These are phyloP conservation scores for Jacana jacana DNA, from an alignment of 2,113 vertebrate genomes.

Conservation along the genomic window DNA sequence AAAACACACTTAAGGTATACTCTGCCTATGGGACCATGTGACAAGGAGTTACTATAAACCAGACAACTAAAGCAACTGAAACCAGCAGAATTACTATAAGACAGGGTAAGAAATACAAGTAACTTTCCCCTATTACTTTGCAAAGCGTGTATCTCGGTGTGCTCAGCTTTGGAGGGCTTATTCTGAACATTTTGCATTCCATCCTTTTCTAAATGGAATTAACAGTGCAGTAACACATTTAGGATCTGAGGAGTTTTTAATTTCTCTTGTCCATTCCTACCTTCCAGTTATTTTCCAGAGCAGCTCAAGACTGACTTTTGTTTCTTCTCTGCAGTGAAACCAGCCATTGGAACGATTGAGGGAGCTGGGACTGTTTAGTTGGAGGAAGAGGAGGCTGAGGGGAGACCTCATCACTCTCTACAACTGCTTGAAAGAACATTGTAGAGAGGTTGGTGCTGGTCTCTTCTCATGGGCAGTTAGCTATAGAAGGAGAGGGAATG, in stretches of 20 bases:
- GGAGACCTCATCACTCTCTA: no score
- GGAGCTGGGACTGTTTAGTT: no score
- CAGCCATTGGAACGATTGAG: no score
- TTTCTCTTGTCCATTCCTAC: neutral
- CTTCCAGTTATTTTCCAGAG: neutral
- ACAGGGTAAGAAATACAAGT: neutral
- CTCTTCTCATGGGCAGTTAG: no score
- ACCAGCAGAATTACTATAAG: neutral
- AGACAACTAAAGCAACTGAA: neutral
- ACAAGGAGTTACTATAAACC: neutral
- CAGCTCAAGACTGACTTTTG: neutral
- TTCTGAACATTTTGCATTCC: neutral
- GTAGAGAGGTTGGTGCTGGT: no score
- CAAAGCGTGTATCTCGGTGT: no score
- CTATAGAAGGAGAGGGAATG: no score
- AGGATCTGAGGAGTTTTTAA: neutral
- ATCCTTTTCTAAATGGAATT: neutral
- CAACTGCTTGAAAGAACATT: no score
- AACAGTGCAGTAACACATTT: neutral
- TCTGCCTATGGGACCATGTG: neutral
- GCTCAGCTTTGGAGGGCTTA: neutral
- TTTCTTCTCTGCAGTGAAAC: neutral
- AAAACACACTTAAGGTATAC: neutral
- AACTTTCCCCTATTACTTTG: neutral
- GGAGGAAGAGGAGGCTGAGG: no score